phyloP scores from a whole-genome alignment of 2,113 vertebrate species.

The Sturnus vulgaris region DNA sequence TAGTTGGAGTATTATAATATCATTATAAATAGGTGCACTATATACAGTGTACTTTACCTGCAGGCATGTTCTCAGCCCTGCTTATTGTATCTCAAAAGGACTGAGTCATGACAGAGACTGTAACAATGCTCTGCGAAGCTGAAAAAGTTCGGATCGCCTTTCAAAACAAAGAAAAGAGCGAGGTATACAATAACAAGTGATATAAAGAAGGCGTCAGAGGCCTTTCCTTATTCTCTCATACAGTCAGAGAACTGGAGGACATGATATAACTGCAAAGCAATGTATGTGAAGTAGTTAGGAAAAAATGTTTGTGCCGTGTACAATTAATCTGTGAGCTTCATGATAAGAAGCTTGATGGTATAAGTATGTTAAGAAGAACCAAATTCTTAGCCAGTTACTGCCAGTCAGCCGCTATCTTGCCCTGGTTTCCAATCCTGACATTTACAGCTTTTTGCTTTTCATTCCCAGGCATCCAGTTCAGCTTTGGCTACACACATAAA shows the following conservation, averaged over 20 bases:
- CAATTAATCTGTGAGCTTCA: not conserved
- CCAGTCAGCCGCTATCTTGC: not conserved
- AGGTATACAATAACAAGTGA: not conserved
- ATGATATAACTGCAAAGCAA: slow-evolving; percentile 10
- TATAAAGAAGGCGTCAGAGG: not conserved
- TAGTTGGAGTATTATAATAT: not conserved
- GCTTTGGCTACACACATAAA: slow-evolving; percentile 6
- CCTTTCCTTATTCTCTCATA: not conserved
- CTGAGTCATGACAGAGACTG: not conserved
- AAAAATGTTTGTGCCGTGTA: slow-evolving; percentile 1
- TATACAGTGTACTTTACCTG: not conserved
- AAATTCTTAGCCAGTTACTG: not conserved
- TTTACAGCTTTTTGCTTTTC: slow-evolving; percentile 19
- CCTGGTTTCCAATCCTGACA: not conserved
- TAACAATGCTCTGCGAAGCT: not conserved
- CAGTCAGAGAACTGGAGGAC: not conserved
- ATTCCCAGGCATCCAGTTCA: not conserved
- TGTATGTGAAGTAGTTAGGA: slow-evolving; percentile 23
- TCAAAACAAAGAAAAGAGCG: not conserved
- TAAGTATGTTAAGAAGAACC: not conserved
- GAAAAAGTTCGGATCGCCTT: not conserved
- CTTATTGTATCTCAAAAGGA: not conserved
- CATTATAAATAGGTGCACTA: not conserved
- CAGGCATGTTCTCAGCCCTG: not conserved
- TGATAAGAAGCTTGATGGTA: not conserved